A percentile compares a stretch with the other conserved stretches of the same genome.
These are phyloP conservation scores for Heterocephalus glaber DNA, from an alignment of 2,113 vertebrate genomes.

Conservation along the genomic window DNA sequence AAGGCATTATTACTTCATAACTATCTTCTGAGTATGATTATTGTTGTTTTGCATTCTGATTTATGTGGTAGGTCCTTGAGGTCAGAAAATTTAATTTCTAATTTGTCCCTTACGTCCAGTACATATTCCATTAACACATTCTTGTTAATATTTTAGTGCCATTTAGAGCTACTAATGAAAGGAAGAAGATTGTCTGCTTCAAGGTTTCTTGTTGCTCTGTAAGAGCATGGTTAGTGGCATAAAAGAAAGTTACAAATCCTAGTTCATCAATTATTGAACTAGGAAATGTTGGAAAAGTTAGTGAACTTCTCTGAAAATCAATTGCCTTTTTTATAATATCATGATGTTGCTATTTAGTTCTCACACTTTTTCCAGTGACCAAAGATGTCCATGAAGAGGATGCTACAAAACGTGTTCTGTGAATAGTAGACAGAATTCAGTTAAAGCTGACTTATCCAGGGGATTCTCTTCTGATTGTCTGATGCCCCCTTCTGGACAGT, in stretches of 20 bases:
- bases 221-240: background rate
- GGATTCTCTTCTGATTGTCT: slow-evolving; percentile 37
- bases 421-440: background rate
- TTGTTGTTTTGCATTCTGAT: background rate
- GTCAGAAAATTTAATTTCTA: background rate
- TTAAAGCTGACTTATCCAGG: background rate
- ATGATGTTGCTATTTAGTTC: background rate
- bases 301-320: background rate
- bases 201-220: background rate
- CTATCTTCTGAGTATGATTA: background rate
- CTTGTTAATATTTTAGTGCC: background rate
- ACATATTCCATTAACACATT: background rate
- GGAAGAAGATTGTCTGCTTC: background rate
- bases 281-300: background rate
- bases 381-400: background rate
- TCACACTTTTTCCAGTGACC: background rate
- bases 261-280: background rate
- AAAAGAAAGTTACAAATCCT: background rate
- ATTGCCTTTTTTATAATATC: background rate
- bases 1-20: background rate
- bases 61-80: background rate
- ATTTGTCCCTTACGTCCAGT: background rate
- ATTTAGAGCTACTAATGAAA: background rate
- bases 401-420: background rate
- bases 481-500: slow-evolving; percentile 60